Conservation (phyloP, 2,888 invertebrate genomes). For the Abscondita cerata region DNA sequence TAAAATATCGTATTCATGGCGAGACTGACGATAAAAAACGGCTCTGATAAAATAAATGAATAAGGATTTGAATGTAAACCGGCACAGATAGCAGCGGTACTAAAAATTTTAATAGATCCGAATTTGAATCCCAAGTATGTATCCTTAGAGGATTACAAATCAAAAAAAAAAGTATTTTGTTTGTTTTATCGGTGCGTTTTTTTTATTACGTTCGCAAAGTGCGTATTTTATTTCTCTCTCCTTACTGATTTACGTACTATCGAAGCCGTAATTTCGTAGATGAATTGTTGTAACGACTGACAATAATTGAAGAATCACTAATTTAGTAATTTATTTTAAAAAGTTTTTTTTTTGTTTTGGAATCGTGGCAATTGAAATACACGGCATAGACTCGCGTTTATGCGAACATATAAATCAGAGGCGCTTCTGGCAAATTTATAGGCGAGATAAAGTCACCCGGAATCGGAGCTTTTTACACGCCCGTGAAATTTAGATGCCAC, state of each 20-base stretch:
- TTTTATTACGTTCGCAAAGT: too few species aligned
- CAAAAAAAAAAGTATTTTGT: neutral
- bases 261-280: too few species aligned
- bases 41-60: constrained; percentile 50
- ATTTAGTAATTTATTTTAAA: neutral
- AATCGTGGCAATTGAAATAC: constrained; percentile 36
- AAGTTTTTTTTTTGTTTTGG: constrained; percentile 29
- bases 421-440: constrained; percentile 62
- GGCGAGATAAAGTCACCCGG: constrained; percentile 61
- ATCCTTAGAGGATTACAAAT: neutral
- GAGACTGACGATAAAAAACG: constrained; percentile 46
- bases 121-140: neutral
- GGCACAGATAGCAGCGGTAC: constrained; percentile 38
- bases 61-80: constrained; percentile 48
- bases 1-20: constrained; percentile 51
- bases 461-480: constrained; percentile 61
- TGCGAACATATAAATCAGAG: constrained; percentile 61
- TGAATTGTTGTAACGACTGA: too few species aligned
- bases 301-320: too few species aligned
- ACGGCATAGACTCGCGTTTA: constrained; percentile 50
- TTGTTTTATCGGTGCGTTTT: too few species aligned
- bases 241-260: too few species aligned
- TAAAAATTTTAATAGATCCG: constrained; percentile 35
- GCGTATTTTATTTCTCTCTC: too few species aligned
- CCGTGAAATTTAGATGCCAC: constrained; percentile 60